Percentiles rank a stretch among this genome's conserved stretches.
Evolutionary conservation across 2,888 invertebrate genomes (phyloP).

Genomic region (Yponomeuta malinellus): DNA sequence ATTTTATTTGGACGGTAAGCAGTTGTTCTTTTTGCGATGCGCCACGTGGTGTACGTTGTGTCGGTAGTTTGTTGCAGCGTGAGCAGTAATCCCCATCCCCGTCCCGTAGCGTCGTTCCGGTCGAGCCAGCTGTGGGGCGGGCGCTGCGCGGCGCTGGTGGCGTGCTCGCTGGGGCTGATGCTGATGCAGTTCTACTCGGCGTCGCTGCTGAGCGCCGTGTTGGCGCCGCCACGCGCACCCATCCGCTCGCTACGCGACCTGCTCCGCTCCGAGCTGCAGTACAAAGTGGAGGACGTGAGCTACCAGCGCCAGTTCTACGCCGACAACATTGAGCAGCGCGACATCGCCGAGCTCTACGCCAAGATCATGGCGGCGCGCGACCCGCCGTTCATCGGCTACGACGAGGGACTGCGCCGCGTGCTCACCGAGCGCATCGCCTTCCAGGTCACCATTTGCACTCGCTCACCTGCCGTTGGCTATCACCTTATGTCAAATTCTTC

Average conservation of each 20-base stretch:
- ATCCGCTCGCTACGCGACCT: conserved; percentile 8
- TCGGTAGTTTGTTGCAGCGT: neutral
- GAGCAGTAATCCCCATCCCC: neutral
- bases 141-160: conserved; percentile 8
- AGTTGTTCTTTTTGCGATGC: no score
- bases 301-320: conserved; percentile 11
- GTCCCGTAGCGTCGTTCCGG: neutral
- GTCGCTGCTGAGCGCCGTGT: conserved; percentile 45
- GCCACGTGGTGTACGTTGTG: neutral
- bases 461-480: no score
- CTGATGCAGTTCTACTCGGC: conserved; percentile 28
- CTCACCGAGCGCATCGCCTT: conserved; percentile 8
- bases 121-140: neutral
- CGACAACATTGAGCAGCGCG: conserved; percentile 9
- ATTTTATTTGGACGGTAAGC: conserved; percentile 10
- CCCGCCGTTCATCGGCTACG: conserved; percentile 3
- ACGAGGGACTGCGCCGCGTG: neutral
- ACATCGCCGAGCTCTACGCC: conserved; percentile 5
- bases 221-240: conserved; percentile 20
- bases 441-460: neutral
- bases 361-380: neutral
- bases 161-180: conserved; percentile 10
- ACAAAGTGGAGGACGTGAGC: conserved; percentile 11
- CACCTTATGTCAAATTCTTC: no score
- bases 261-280: conserved; percentile 7